Evolutionary conservation across 2,797 vertebrate genomes (phyloP), one percentile per base, ranked within the genome.

Genomic region (Thalassophryne amazonica): DNA sequence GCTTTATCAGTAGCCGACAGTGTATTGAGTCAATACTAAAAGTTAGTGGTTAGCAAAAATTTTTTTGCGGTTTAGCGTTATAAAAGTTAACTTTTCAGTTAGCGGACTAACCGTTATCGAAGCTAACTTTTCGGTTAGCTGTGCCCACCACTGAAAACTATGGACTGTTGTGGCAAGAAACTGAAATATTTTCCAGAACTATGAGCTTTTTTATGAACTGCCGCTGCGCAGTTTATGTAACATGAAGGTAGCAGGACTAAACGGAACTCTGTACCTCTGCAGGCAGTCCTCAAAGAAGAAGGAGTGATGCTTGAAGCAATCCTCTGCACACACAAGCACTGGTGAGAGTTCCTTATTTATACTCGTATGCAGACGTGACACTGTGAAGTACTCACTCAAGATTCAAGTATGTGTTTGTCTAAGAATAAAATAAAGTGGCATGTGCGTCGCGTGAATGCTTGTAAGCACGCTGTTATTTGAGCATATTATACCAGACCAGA

Each of bases 281-380:
- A 98, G 97, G 83, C 91, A 40, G 93, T 80, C 48, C 88, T 99
- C 3, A 88, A 95, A 61, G 85, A 93, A 61, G 95, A 98, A 41
- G 93, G 91, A 2, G 94, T 92, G 35, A 87, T 80, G 3, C 81
- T 99, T 49, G 93, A 98, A 60, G 97, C 96, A 43, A 96, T 98
- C 69, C 90, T 99, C 27, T 98, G 96, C 29, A 99, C 97, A 30
- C 96, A 99, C 81, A 99, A 98, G 76, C 97, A 99, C 76, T 99
- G 96, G 97, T 98, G 87, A 92, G 94, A 65, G 39, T 22, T 6
- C 10, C n/a, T n/a, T n/a, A n/a, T n/a, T n/a, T n/a, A n/a, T n/a
- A n/a, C n/a, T n/a, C n/a, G n/a, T n/a, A n/a, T n/a, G n/a, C n/a
- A n/a, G n/a, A n/a, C n/a, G n/a, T n/a, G n/a, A n/a, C n/a, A n/a